phyloP scores from a whole-genome alignment of 1,140 invertebrate species.

The Drosophila sp. region DNA sequence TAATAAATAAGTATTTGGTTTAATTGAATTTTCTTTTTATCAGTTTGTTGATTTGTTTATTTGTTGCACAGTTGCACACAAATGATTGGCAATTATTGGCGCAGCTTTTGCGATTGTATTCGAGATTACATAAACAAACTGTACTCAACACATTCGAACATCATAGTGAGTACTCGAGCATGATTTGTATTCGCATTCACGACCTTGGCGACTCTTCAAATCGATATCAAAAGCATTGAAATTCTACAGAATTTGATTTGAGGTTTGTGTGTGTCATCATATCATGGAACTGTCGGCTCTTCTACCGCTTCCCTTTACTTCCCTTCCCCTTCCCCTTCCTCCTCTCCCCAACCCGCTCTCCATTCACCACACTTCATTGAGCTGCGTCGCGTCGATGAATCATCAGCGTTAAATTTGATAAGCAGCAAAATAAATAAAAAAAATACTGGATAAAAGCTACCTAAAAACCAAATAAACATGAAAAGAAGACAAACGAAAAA shows the following conservation, averaged over 20 bases:
- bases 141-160: conserved; percentile 18
- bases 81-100: conserved; percentile 32
- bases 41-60: conserved; percentile 2
- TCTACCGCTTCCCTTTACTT: too few relatives aligned
- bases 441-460: conserved; percentile 43
- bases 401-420: conserved; percentile 61
- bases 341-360: neutral
- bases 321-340: neutral
- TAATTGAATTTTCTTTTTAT: conserved; percentile 15
- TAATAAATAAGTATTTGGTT: conserved; percentile 11
- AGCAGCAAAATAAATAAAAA: conserved; percentile 30
- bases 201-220: conserved; percentile 16
- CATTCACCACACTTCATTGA: conserved; percentile 8
- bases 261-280: conserved; percentile 29
- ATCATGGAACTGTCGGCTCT: neutral
- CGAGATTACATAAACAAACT: conserved; percentile 4
- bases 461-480: conserved; percentile 19
- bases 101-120: conserved; percentile 19
- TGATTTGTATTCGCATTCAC: conserved; percentile 17
- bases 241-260: conserved; percentile 26
- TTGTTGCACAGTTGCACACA: conserved; percentile 7
- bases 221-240: conserved; percentile 22
- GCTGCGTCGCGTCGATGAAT: conserved; percentile 42
- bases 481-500: conserved; percentile 38
- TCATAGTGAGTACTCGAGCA: neutral